Percentiles rank a stretch among this genome's conserved stretches.
Conservation (phyloP, 2,888 invertebrate genomes). For the Lasiommata megera region DNA sequence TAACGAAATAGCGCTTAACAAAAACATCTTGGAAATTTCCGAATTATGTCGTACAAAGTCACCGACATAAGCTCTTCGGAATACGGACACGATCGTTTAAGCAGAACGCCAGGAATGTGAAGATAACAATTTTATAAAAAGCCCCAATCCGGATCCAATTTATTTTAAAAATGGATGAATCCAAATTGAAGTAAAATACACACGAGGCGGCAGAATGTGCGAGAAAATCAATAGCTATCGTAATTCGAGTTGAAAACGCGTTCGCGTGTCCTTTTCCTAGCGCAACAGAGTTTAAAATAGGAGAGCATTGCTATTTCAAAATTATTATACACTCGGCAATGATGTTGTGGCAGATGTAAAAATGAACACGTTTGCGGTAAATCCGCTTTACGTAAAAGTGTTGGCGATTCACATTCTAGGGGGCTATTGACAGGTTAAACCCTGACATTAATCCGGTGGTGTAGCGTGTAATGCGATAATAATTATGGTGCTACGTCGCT, state of each 20-base stretch:
- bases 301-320: slow-evolving; percentile 15
- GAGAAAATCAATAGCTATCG: slow-evolving; percentile 24
- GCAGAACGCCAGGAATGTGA: slow-evolving; percentile 31
- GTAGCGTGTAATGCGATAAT: slow-evolving; percentile 26
- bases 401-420: slow-evolving; percentile 27
- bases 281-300: slow-evolving; percentile 30
- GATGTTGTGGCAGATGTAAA: slow-evolving; percentile 26
- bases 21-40: not conserved
- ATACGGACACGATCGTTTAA: slow-evolving; percentile 10
- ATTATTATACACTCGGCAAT: slow-evolving; percentile 19
- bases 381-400: slow-evolving; percentile 38
- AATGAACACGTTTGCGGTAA: slow-evolving; percentile 36
- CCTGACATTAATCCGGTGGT: slow-evolving; percentile 26
- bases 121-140: slow-evolving; percentile 36
- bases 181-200: slow-evolving; percentile 38
- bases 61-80: slow-evolving; percentile 1
- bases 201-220: slow-evolving; percentile 27
- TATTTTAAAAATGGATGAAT: slow-evolving; percentile 39
- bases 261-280: slow-evolving; percentile 18
- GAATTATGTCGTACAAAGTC: not conserved
- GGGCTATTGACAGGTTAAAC: slow-evolving; percentile 34
- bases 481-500: slow-evolving; percentile 13
- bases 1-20: not conserved
- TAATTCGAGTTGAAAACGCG: slow-evolving; percentile 21
- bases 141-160: slow-evolving; percentile 36